These are phyloP conservation scores for Theristicus caerulescens DNA, from an alignment of 2,113 vertebrate species.

Conservation along the genomic window DNA sequence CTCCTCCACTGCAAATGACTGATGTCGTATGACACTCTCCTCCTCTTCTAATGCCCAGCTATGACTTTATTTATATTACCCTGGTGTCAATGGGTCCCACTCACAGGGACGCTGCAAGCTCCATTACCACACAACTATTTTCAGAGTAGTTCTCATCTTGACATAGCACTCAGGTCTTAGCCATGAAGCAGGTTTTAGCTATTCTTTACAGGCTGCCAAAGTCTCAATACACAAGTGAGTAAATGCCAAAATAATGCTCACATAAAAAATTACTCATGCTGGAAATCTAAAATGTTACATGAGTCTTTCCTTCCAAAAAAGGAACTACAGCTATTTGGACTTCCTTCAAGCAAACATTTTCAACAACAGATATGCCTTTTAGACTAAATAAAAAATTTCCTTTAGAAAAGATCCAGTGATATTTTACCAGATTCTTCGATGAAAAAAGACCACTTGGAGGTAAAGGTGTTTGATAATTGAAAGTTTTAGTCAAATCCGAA, in stretches of 20 bases:
- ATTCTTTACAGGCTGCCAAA: background rate
- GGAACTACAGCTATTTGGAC: background rate
- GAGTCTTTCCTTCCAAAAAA: background rate
- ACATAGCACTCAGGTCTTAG: background rate
- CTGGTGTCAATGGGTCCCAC: background rate
- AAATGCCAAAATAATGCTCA: background rate
- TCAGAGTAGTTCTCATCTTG: background rate
- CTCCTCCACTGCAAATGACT: background rate
- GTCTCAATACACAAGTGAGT: background rate
- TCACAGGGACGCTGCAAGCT: background rate
- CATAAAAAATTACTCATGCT: conserved; percentile 42
- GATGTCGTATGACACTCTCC: background rate
- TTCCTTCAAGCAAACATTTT: conserved; percentile 1
- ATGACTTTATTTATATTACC: background rate
- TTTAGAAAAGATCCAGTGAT: background rate
- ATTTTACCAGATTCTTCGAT: background rate
- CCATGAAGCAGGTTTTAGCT: background rate
- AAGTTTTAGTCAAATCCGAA: background rate
- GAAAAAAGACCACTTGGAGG: background rate
- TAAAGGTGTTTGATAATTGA: background rate
- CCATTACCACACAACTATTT: background rate
- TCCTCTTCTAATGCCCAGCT: background rate
- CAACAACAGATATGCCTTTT: conserved; percentile 1
- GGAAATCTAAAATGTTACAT: conserved; percentile 1
- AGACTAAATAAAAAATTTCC: background rate